These are phyloP conservation scores for Thereva unica DNA, from an alignment of 2,888 invertebrate species.

Conservation along the genomic window DNA sequence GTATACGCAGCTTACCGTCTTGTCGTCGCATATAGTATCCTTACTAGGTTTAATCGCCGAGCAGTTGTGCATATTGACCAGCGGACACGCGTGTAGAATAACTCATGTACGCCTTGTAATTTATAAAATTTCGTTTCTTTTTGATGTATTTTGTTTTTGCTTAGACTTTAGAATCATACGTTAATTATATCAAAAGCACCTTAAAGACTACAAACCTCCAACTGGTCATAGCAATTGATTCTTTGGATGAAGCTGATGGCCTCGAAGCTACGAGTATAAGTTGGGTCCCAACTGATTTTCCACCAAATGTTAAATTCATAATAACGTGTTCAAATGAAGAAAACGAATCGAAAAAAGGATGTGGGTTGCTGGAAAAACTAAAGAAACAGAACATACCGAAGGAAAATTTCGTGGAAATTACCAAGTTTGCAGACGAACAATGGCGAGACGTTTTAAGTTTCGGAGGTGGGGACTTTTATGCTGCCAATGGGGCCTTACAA, in stretches of 20 bases:
- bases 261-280: conserved; percentile 61
- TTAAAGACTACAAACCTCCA: conserved; percentile 59
- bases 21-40: no score
- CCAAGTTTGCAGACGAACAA: conserved; percentile 53
- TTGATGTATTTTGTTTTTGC: conserved; percentile 42
- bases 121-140: conserved; percentile 62
- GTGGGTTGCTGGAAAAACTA: conserved; percentile 46
- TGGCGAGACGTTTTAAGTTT: conserved; percentile 55
- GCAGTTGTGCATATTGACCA: no score
- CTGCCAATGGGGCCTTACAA: conserved; percentile 53
- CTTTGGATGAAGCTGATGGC: conserved; percentile 66
- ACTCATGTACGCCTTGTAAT: conserved; percentile 63
- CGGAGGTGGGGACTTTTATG: conserved; percentile 55
- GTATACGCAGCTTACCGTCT: no score
- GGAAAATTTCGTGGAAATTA: conserved; percentile 52
- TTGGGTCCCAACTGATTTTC: conserved; percentile 78
- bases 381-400: conserved; percentile 46
- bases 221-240: conserved; percentile 75
- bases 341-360: conserved; percentile 28
- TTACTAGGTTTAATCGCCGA: no score
- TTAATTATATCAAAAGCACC: conserved; percentile 60
- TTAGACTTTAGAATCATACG: conserved; percentile 75
- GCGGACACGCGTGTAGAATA: no score
- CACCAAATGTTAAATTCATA: conserved; percentile 75
- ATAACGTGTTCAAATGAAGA: conserved; percentile 51